These are phyloP conservation scores for Abscondita cerata DNA, from an alignment of 2,888 invertebrate species.

Conservation along the genomic window DNA sequence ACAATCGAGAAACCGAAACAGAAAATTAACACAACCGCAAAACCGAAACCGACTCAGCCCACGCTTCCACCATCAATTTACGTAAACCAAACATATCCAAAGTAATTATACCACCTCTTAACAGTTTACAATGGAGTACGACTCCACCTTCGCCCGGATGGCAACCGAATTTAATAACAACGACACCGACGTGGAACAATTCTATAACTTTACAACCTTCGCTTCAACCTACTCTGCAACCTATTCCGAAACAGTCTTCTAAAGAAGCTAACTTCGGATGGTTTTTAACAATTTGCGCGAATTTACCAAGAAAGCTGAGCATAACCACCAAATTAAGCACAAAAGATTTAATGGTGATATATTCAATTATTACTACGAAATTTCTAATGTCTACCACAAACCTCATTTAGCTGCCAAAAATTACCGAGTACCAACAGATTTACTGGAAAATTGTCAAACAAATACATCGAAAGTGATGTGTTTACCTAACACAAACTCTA, in stretches of 20 bases:
- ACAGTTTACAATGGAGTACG: neutral
- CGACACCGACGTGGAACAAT: neutral
- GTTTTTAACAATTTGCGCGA: neutral
- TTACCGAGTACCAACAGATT: slow-evolving; percentile 5
- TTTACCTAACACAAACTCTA: slow-evolving; percentile 17
- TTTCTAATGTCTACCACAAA: slow-evolving; percentile 14
- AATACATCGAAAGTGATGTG: slow-evolving; percentile 3
- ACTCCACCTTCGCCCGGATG: neutral
- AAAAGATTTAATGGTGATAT: neutral
- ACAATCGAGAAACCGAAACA: slow-evolving; percentile 1
- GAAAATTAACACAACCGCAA: neutral
- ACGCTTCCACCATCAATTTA: slow-evolving; percentile 6
- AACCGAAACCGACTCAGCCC: neutral
- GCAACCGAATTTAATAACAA: neutral
- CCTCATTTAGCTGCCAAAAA: neutral
- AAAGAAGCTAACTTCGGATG: neutral
- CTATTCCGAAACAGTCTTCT: neutral
- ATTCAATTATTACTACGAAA: slow-evolving; percentile 5
- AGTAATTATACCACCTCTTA: neutral
- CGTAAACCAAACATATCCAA: neutral
- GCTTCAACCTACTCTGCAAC: neutral
- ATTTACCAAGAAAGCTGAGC: neutral
- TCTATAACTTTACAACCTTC: neutral
- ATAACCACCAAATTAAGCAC: neutral
- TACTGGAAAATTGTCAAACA: slow-evolving; percentile 7